These are phyloP conservation scores for Apis dorsata DNA, from an alignment of 1,140 invertebrate species.

Conservation along the genomic window DNA sequence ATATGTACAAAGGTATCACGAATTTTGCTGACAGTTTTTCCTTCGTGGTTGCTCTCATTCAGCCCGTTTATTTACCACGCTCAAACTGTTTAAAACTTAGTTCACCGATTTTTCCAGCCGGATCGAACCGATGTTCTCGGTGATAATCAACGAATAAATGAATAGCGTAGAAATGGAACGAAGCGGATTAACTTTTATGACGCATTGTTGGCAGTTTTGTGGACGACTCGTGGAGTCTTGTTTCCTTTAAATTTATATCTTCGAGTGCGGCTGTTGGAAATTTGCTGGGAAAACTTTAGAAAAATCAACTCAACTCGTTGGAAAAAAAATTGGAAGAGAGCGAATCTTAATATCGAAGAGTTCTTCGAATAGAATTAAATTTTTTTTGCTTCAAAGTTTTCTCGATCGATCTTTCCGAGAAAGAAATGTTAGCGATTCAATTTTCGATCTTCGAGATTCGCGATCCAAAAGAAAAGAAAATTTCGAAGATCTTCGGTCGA, in stretches of 20 bases:
- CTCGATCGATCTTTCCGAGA: too few relatives aligned
- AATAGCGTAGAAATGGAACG: not conserved
- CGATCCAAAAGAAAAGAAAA: too few relatives aligned
- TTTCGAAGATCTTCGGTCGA: too few relatives aligned
- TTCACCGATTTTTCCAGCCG: not conserved
- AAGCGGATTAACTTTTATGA: not conserved
- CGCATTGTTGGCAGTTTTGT: not conserved
- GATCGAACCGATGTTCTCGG: not conserved
- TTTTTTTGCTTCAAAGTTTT: too few relatives aligned
- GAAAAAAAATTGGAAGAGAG: not conserved
- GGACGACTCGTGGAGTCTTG: not conserved
- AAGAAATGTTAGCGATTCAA: too few relatives aligned
- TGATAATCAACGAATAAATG: slow-evolving; percentile 13
- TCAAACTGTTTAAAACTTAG: not conserved
- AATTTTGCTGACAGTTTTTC: not conserved
- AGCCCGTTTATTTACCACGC: not conserved
- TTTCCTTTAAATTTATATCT: not conserved
- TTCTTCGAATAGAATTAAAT: too few relatives aligned
- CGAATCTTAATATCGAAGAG: too few relatives aligned
- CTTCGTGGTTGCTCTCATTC: not conserved
- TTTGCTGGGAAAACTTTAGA: not conserved
- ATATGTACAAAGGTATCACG: too few relatives aligned
- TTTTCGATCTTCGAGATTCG: too few relatives aligned
- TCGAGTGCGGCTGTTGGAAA: not conserved
- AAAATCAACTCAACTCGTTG: not conserved